These are phyloP conservation scores for Oceanodroma leucorhoa DNA, from an alignment of 2,797 vertebrate genomes.

Conservation along the genomic window DNA sequence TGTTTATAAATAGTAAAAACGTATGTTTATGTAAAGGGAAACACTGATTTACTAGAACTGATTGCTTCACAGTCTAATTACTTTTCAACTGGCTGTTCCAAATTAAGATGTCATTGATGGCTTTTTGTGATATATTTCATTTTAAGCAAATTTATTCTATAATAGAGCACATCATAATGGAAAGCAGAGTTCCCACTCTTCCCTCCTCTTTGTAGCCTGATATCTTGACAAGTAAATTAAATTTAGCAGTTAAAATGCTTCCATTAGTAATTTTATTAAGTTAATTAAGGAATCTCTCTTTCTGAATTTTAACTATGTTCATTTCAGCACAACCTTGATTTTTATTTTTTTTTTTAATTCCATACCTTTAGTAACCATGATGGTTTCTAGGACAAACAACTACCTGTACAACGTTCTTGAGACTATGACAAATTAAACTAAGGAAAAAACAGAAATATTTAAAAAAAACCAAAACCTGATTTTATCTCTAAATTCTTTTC, in stretches of 20 bases:
- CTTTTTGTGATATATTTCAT: constrained; percentile 85
- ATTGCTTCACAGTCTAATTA: constrained; percentile 83
- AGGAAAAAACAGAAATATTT: neutral
- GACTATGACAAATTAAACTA: neutral
- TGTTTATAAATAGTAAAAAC: constrained; percentile 81
- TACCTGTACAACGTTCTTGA: neutral
- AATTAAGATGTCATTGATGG: constrained; percentile 86
- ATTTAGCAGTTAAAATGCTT: constrained; percentile 94
- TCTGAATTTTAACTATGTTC: constrained; percentile 85
- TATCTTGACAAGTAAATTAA: constrained; percentile 96
- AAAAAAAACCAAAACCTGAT: neutral
- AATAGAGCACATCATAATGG: constrained; percentile 82
- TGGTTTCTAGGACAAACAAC: constrained; percentile 53
- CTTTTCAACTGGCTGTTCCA: constrained; percentile 84
- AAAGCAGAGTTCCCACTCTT: constrained; percentile 80
- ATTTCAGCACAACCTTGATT: constrained; percentile 75
- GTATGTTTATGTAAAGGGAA: constrained; percentile 80
- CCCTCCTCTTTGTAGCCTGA: constrained; percentile 81
- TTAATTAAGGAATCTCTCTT: constrained; percentile 91
- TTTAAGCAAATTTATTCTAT: constrained; percentile 85
- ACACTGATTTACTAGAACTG: constrained; percentile 82
- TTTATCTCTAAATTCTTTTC: neutral
- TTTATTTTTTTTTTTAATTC: constrained; percentile 52
- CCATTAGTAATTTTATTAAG: constrained; percentile 96
- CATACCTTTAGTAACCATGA: constrained; percentile 60